phyloP scores from a whole-genome alignment of 2,113 vertebrate species.

The Morone chrysops region DNA sequence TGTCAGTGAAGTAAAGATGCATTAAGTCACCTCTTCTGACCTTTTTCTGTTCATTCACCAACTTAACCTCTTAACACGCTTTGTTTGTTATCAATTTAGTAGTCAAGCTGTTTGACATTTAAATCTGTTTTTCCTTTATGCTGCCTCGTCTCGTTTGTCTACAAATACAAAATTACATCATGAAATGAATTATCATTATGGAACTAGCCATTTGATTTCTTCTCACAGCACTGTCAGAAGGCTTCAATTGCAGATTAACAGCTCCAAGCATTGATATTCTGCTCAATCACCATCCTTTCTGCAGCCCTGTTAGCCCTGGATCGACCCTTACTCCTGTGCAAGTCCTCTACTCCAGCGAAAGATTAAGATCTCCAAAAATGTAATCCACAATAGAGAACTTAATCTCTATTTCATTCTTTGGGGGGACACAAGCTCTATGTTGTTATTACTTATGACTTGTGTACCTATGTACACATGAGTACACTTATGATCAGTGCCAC shows the following conservation, averaged over 20 bases:
- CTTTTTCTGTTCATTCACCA: slow-evolving; percentile 41
- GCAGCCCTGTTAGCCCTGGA: slow-evolving; percentile 55
- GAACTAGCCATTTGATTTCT: slow-evolving; percentile 36
- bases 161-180: neutral
- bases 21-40: slow-evolving; percentile 44
- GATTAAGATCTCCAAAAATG: slow-evolving; percentile 63
- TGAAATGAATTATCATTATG: slow-evolving; percentile 8
- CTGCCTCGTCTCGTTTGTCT: neutral
- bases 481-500: neutral
- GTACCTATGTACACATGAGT: neutral
- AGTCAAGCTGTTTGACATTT: slow-evolving; percentile 52
- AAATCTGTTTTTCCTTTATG: slow-evolving; percentile 30
- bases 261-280: slow-evolving; percentile 68
- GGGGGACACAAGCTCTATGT: slow-evolving; percentile 16
- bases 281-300: slow-evolving; percentile 54
- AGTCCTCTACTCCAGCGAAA: slow-evolving; percentile 37
- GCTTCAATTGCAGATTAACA: slow-evolving; percentile 64
- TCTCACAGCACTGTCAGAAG: slow-evolving; percentile 26
- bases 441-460: slow-evolving; percentile 45
- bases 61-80: slow-evolving; percentile 43
- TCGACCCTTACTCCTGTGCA: slow-evolving; percentile 53
- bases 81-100: slow-evolving; percentile 40
- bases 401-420: slow-evolving; percentile 59
- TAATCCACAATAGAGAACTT: slow-evolving; percentile 68
- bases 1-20: slow-evolving; percentile 37